Evolutionary conservation across 2,888 invertebrate species (phyloP).

Genomic region (Hymenopus coronatus): DNA sequence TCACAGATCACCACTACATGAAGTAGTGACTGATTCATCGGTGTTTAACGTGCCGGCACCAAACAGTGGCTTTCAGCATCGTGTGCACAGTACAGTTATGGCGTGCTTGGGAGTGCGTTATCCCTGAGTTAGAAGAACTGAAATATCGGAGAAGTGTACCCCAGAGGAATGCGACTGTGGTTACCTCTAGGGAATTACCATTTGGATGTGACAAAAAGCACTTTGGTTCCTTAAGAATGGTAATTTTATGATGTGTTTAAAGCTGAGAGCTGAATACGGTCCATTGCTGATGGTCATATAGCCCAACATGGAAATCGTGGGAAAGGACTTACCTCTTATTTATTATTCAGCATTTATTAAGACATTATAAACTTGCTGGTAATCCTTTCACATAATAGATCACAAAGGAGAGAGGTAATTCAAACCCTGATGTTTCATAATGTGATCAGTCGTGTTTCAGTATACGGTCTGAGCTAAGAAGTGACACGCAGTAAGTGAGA

Average conservation of each 20-base stretch:
- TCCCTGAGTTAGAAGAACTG: too few relatives aligned
- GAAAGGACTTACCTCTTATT: not conserved
- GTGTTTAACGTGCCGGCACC: too few relatives aligned
- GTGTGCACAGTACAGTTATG: too few relatives aligned
- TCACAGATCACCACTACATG: too few relatives aligned
- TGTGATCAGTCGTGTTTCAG: not conserved
- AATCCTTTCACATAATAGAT: not conserved
- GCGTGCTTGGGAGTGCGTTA: too few relatives aligned
- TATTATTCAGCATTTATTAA: not conserved
- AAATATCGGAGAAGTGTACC: too few relatives aligned
- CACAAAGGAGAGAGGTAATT: not conserved
- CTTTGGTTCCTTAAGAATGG: conserved; percentile 36
- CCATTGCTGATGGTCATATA: conserved; percentile 40
- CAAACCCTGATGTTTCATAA: too few relatives aligned
- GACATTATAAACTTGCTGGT: not conserved
- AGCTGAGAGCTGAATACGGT: conserved; percentile 37
- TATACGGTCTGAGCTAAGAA: not conserved
- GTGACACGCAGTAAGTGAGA: too few relatives aligned
- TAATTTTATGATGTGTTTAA: conserved; percentile 39
- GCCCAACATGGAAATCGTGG: conserved; percentile 34
- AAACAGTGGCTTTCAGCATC: too few relatives aligned
- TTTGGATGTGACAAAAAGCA: conserved; percentile 38
- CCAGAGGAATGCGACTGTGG: not conserved
- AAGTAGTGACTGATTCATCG: too few relatives aligned
- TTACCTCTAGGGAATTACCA: conserved; percentile 36